A percentile compares a stretch with the other conserved stretches of the same genome.
Evolutionary conservation across 2,113 vertebrate species (phyloP).

Genomic region (Columbina picui): DNA sequence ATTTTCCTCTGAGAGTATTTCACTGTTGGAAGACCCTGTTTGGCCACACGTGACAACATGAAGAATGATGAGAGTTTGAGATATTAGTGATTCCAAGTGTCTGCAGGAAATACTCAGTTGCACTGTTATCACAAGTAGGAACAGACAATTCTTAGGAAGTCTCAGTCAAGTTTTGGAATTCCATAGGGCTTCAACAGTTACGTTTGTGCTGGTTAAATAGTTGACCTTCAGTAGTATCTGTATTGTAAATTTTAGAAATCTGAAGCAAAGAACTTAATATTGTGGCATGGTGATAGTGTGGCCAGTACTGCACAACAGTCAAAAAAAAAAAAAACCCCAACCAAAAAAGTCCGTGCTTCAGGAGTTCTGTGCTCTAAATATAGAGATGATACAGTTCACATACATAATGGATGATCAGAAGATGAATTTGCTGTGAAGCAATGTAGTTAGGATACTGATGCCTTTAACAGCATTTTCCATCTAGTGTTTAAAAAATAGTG

Average conservation of each 20-base stretch:
- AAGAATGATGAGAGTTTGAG: background rate
- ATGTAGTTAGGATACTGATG: background rate
- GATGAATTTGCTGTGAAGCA: slow-evolving; percentile 10
- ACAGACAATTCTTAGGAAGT: background rate
- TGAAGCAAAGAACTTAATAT: background rate
- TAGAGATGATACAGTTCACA: background rate
- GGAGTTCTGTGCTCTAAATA: background rate
- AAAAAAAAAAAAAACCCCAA: background rate
- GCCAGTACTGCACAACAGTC: background rate
- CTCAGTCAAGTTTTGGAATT: background rate
- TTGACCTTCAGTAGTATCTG: background rate
- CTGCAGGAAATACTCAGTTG: background rate
- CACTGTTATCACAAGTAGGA: background rate
- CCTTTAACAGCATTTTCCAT: background rate
- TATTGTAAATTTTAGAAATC: background rate
- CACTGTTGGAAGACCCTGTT: background rate
- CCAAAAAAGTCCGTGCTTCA: background rate
- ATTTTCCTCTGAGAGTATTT: background rate
- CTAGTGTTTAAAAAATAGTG: background rate
- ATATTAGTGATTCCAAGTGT: background rate
- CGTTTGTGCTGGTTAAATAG: background rate
- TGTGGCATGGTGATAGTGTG: accelerated
- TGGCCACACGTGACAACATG: background rate
- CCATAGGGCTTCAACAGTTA: background rate
- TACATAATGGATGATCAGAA: background rate